A percentile compares a stretch with the other conserved stretches of the same genome.
Conservation (phyloP, 2,113 vertebrate genomes). For the Ploceus nigricollis region DNA sequence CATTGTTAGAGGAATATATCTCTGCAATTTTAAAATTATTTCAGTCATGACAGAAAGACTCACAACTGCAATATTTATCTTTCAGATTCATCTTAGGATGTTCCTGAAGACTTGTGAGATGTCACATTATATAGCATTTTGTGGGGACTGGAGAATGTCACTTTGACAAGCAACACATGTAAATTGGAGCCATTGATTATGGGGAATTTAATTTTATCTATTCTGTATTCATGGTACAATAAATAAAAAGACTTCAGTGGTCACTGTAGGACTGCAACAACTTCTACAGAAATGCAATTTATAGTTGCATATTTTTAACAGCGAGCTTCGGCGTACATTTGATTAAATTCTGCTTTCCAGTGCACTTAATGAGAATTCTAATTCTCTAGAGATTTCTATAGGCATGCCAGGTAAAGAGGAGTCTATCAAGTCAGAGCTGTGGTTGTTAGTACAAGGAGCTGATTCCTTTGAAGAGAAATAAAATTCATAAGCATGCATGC, state of each 20-base stretch:
- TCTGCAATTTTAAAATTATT: slow-evolving; percentile 82
- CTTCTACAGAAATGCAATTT: slow-evolving; percentile 63
- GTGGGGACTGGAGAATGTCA: slow-evolving; percentile 63
- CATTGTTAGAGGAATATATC: slow-evolving; percentile 77
- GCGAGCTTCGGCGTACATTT: slow-evolving; percentile 30
- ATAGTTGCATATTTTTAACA: slow-evolving; percentile 63
- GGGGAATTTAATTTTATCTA: slow-evolving; percentile 63
- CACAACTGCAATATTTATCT: slow-evolving; percentile 82
- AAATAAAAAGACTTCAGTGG: slow-evolving; percentile 56
- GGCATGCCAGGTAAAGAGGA: slow-evolving; percentile 58
- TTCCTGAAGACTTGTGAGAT: slow-evolving; percentile 69
- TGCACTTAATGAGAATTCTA: slow-evolving; percentile 68
- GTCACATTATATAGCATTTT: slow-evolving; percentile 61
- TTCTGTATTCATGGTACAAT: slow-evolving; percentile 55
- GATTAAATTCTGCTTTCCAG: slow-evolving; percentile 68
- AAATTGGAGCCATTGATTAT: slow-evolving; percentile 63
- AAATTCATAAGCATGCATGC: slow-evolving; percentile 59
- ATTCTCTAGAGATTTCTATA: slow-evolving; percentile 59
- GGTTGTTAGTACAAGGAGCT: slow-evolving; percentile 39
- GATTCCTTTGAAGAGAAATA: slow-evolving; percentile 64
- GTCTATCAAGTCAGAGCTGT: slow-evolving; percentile 46
- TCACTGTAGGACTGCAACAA: slow-evolving; percentile 49
- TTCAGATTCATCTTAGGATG: slow-evolving; percentile 71
- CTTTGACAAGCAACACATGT: slow-evolving; percentile 63
- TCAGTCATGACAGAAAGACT: slow-evolving; percentile 80